Evolutionary conservation across 53 echinoderm and acorn worm genomes (phyloP), one percentile per base, ranked within the genome.

Genomic region (Patiria pectinifera): DNA sequence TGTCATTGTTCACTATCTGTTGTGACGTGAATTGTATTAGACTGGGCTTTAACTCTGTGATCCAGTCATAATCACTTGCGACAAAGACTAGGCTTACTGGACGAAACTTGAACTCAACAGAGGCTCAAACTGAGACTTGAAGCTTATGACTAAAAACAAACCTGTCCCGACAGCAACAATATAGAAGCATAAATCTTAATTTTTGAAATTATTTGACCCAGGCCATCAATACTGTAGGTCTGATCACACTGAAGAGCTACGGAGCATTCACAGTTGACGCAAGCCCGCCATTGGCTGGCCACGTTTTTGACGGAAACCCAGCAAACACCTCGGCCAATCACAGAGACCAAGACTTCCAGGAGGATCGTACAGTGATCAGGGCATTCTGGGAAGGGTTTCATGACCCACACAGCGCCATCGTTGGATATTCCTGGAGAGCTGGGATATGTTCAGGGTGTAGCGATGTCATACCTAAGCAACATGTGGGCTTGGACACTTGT

Each of bases 341-440:
- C 59, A 85, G 86, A 71, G 94, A 94, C 75, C 76, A 26, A 91
- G 92, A 94, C 83, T 87, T 83, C 47, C 92, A 94, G 62, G 71
- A 61, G 35, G 94, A 94, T 62, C 76, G 49, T 11, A 70, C 63
- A 1, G 53, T 16, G 35, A 25, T 94, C 3, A n/a, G 81, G 59
- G 94, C 92, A 46, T 61, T 47, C 72, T 94, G 94, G 94, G 77
- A 87, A 82, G 94, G 94, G 80, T 94, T 94, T 71, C 76, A 92
- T 47, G 94, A 94, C 82, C 92, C 92, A 0, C 86, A 86, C 35
- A 84, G 84, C 49, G 48, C 58, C 83, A 43, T 92, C 80, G 7
- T 92, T 48, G 88, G 83, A 4, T 89, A 94, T 83, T 45, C 79
- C 11, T 92, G 88, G 86, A 85, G 43, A 59, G 45, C 82, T 19